These are phyloP conservation scores for Lepus americanus DNA, from an alignment of 2,113 vertebrate species.

Conservation along the genomic window DNA sequence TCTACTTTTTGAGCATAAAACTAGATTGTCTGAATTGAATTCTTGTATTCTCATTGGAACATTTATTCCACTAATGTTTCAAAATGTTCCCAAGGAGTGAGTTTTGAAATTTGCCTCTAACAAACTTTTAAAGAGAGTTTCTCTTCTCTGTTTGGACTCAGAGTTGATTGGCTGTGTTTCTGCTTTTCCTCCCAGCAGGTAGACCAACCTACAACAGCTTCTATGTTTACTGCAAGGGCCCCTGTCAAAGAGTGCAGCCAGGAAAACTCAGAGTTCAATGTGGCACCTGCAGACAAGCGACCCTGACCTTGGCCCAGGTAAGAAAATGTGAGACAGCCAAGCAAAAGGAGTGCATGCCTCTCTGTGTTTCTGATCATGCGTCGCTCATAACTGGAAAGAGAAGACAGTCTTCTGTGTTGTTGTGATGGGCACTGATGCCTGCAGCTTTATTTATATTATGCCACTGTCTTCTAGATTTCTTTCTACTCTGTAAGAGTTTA, in stretches of 20 bases:
- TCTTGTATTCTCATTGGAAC: slow-evolving; percentile 36
- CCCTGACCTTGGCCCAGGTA: slow-evolving; percentile 92
- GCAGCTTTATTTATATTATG: not conserved
- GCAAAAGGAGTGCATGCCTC: accelerated
- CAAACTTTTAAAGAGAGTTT: slow-evolving; percentile 3
- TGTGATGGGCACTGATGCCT: not conserved
- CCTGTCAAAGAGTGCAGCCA: slow-evolving; percentile 90
- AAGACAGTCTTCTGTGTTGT: not conserved
- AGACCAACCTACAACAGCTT: slow-evolving; percentile 89
- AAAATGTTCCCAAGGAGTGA: slow-evolving; percentile 13
- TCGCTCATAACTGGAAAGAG: accelerated
- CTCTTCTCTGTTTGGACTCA: slow-evolving; percentile 14
- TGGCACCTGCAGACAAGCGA: slow-evolving; percentile 90
- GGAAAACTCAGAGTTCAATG: slow-evolving; percentile 95
- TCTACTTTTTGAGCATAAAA: slow-evolving; percentile 65
- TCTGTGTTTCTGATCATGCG: accelerated
- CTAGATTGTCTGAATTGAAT: slow-evolving; percentile 67
- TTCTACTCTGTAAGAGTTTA: not conserved
- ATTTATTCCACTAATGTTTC: slow-evolving; percentile 44
- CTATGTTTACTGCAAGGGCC: slow-evolving; percentile 94
- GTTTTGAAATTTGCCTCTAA: slow-evolving; percentile 28
- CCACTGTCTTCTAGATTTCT: not conserved
- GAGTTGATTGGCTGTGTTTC: not conserved
- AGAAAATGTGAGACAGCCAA: slow-evolving; percentile 43
- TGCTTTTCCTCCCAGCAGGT: slow-evolving; percentile 84